A percentile compares a stretch with the other conserved stretches of the same genome.
Conservation (phyloP, 2,888 invertebrate genomes). For the Diarsia dahlii region DNA sequence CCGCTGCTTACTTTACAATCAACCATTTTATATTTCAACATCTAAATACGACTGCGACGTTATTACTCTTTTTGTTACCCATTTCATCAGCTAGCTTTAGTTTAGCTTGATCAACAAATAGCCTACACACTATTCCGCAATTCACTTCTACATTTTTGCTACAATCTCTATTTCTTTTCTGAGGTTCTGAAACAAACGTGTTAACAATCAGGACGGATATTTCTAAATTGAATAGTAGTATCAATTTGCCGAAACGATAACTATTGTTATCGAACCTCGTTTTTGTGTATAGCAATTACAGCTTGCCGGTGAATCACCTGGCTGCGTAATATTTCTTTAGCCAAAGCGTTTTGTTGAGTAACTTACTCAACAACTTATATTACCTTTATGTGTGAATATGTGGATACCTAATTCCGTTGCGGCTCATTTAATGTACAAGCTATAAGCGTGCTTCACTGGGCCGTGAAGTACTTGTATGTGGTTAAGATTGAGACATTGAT, state of each 20-base stretch:
- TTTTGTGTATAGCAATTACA: conserved; percentile 60
- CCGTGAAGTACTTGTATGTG: conserved; percentile 75
- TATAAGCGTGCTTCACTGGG: conserved; percentile 74
- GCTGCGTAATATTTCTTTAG: conserved; percentile 67
- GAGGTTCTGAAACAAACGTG: conserved; percentile 29
- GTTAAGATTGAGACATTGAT: conserved; percentile 80
- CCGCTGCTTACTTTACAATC: conserved; percentile 56
- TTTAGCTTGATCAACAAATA: conserved; percentile 8
- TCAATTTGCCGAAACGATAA: conserved; percentile 54
- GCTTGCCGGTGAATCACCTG: conserved; percentile 70
- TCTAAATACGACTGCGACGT: conserved; percentile 23
- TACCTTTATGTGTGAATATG: conserved; percentile 59
- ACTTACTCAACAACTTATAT: conserved; percentile 58
- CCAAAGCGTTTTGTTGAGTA: conserved; percentile 70
- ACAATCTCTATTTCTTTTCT: conserved; percentile 3
- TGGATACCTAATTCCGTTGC: conserved; percentile 72
- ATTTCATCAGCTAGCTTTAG: conserved; percentile 26
- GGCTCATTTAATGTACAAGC: conserved; percentile 77
- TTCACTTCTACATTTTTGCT: background rate
- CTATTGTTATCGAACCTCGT: conserved; percentile 59
- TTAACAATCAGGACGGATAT: conserved; percentile 51
- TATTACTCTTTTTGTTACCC: conserved; percentile 37
- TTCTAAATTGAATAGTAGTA: conserved; percentile 56
- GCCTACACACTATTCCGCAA: conserved; percentile 3
- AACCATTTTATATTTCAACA: conserved; percentile 45